These are phyloP conservation scores for Odontamblyopus rebecca DNA, from an alignment of 2,797 vertebrate species.

Conservation along the genomic window DNA sequence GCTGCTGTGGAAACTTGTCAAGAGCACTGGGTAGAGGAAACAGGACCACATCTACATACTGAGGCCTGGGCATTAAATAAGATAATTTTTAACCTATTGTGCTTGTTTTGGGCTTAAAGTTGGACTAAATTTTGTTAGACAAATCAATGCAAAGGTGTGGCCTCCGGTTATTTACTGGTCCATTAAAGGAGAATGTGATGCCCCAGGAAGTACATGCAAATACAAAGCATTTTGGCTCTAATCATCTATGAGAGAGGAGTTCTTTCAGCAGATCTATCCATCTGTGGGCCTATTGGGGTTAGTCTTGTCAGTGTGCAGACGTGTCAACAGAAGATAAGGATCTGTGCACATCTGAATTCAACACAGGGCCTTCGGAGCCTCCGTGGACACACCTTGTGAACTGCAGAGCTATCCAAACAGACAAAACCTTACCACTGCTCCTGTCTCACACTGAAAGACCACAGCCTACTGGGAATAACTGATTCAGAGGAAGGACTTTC, in stretches of 20 bases:
- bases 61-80: too few relatives aligned
- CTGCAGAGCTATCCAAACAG: conserved; percentile 14
- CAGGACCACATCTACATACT: too few relatives aligned
- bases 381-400: conserved; percentile 33
- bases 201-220: conserved; percentile 40
- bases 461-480: conserved; percentile 41
- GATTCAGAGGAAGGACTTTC: conserved; percentile 54
- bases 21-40: too few relatives aligned
- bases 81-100: too few relatives aligned
- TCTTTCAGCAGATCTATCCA: conserved; percentile 50
- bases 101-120: too few relatives aligned
- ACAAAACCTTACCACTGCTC: conserved; percentile 30
- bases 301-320: conserved; percentile 48
- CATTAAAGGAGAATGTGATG: conserved; percentile 27
- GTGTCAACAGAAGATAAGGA: conserved; percentile 29
- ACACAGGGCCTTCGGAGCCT: conserved; percentile 23
- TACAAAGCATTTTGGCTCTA: conserved; percentile 33
- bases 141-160: neutral
- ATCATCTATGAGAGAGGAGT: conserved; percentile 44
- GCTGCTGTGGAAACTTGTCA: too few relatives aligned
- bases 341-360: conserved; percentile 38
- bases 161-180: neutral
- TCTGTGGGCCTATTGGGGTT: conserved; percentile 38
- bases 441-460: conserved; percentile 26
- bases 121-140: too few relatives aligned